These are phyloP conservation scores for Isotomurus palustris DNA, from an alignment of 2,888 invertebrate species.

Conservation along the genomic window DNA sequence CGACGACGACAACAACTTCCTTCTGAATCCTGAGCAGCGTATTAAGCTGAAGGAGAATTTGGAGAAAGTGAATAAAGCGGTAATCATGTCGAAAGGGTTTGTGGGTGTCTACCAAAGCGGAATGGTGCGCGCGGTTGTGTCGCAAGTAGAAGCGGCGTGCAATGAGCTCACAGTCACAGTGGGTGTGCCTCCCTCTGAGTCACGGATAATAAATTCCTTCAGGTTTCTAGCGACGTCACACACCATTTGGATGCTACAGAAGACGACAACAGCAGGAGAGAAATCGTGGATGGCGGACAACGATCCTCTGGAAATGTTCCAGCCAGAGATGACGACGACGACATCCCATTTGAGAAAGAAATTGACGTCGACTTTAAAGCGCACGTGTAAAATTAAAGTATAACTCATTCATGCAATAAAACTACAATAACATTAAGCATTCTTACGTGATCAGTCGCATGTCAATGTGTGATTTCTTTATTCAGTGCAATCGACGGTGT, in stretches of 20 bases:
- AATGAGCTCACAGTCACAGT: too few species aligned
- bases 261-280: background rate
- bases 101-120: background rate
- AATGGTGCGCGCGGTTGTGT: background rate
- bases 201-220: background rate
- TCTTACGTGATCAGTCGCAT: too few species aligned
- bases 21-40: background rate
- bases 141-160: background rate
- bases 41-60: background rate
- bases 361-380: too few species aligned
- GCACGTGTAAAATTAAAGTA: too few species aligned
- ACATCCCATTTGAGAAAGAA: too few species aligned
- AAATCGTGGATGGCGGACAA: background rate
- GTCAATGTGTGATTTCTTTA: too few species aligned
- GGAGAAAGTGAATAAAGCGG: background rate
- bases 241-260: background rate
- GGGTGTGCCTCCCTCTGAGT: too few species aligned
- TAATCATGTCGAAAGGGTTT: background rate
- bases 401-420: too few species aligned
- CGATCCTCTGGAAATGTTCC: background rate
- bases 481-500: too few species aligned
- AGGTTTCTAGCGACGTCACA: background rate
- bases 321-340: too few species aligned
- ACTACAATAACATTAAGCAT: too few species aligned
- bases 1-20: background rate